Base-by-base conservation (phyloP, 53 echinoderm and acorn worm species). In the Apostichopus leukothele region DNA sequence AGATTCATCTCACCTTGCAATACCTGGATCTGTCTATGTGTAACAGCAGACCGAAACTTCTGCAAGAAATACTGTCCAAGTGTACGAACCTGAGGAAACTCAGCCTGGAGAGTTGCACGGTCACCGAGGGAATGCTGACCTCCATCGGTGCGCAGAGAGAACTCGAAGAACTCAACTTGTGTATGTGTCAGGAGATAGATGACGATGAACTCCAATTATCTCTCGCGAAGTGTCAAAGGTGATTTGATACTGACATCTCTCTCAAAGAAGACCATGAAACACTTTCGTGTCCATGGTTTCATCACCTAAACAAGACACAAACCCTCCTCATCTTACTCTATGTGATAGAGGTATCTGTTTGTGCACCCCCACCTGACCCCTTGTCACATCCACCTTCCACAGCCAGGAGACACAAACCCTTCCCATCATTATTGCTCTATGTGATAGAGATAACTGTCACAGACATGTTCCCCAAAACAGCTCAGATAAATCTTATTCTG, bases 21-120 rank as follows among this genome's bases (percentile, higher is more conserved):
- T 96, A 94, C 71, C 51, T 96, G 51, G 96, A 96, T 84, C 86
- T 96, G 60, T 91, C 96, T 0, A 91, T 88, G 22, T 92, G 93
- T 67, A 90, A 94, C 61, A 51, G 86, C 11, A 86, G 75, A 16
- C 88, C 94, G 7, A 87, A 86, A 4, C 75, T 88, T 71, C 22
- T 96, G 50, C 71, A 83, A 10, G 89, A 86, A 21, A 79, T 96
- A 67, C 71, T 96, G 3, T 75, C 52, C 9, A 76, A 81, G 51
- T 94, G 94, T 76, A 81, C 76, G 12, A 77, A 91, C 51, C 90
- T 96, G 50, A 52, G 73, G 71, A 93, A 90, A 75, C 92, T 96
- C 53, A 96, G 96, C 74, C 89, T 96, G 19, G 96, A 96, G 80
- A 93, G 93, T 84, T 94, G 96, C 22, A 20, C 76, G 11, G 86